Base-by-base conservation (phyloP, 1,140 invertebrate species). In the Bicyclus anynana region DNA sequence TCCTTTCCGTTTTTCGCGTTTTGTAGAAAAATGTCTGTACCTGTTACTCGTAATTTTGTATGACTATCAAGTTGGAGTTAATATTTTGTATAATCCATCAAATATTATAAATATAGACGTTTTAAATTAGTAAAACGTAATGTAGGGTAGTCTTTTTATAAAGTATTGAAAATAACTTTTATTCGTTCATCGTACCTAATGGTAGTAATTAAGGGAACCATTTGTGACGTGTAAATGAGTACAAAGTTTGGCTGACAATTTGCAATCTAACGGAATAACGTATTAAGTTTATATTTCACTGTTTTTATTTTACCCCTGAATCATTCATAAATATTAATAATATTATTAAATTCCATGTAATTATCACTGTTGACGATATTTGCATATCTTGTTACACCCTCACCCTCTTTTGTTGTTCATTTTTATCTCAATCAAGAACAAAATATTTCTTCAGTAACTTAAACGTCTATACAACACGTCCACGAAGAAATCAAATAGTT, bases 381-480 rank as follows among this genome's bases (percentile, higher is more conserved):
- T n/a, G n/a, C n/a, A n/a, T n/a, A n/a, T n/a, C n/a, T n/a, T n/a
- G n/a, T n/a, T n/a, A n/a, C n/a, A n/a, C n/a, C n/a, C n/a, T n/a
- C n/a, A n/a, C n/a, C n/a, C n/a, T n/a, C n/a, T n/a, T 2, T 7
- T 4, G 10, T 27, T 27, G 10, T 27, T 27, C 26, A 1, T 7
- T 2, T 12, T 12, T 12, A 12, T 33, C 0, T 33, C 3, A 7
- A 10, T 12, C 3, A 33, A 12, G 10, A 12, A 33, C n/a, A 33
- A 33, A 2, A 12, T 12, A 10, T 33, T 33, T 33, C 7, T 33
- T 33, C 10, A 12, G 7, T 3, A 33, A 12, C 29, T 33, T 33
- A 29, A 29, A 44, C 42, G 42, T 20, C 42, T 44, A 21, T 40
- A 5, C 21, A 44, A 44, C 17, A 21, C 42, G 42, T 44, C 42